Base-by-base conservation (phyloP, 2,113 vertebrate genomes). In the Xiphophorus couchianus region DNA sequence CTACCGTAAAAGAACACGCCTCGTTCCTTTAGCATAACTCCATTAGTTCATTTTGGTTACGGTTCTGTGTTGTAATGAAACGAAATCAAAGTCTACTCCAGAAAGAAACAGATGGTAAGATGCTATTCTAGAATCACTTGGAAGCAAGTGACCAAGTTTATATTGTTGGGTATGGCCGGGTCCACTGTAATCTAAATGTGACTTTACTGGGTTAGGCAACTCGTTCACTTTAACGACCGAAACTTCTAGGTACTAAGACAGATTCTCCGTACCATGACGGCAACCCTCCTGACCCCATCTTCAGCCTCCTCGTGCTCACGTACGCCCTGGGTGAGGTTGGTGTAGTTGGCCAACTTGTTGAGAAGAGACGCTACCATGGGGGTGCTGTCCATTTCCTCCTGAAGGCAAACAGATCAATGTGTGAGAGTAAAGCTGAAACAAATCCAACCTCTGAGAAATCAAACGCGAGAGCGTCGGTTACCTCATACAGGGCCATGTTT, bases 401-500 rank as follows among this genome's bases (percentile, higher is more conserved):
- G 60, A 73, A 82, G 28, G 62, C 28, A 73, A 35, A 75, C 1
- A 62, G 10, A 58, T 58, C 10, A 28, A 28, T 33, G 0, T 54
- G 39, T 62, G 15, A 63, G 8, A 0, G 1, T 54, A 48, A 27
- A 11, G 11, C 2, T 19, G 62, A 30, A 12, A 17, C 10, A 37
- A 22, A 19, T 3, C 7, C 1, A 25, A 19, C 13, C 27, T 39
- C 17, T 44, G 1, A 29, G n/a, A 15, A 65, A 17, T 31, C 28
- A 6, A 30, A 54, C 29, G 19, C 19, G 6, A 67, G 13, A 28
- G 13, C 39, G 4, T 1, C 11, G 0, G 65, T 81, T 84, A 97
- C 98, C 96, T 99, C 98, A 90, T 97, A 99, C 25, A 99, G 92
- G 35, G 97, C 97, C 97, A 99, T 97, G 92, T 96, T 98, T 85